Evolutionary conservation across 2,113 vertebrate species (phyloP).

Genomic region (Nymphicus hollandicus): DNA sequence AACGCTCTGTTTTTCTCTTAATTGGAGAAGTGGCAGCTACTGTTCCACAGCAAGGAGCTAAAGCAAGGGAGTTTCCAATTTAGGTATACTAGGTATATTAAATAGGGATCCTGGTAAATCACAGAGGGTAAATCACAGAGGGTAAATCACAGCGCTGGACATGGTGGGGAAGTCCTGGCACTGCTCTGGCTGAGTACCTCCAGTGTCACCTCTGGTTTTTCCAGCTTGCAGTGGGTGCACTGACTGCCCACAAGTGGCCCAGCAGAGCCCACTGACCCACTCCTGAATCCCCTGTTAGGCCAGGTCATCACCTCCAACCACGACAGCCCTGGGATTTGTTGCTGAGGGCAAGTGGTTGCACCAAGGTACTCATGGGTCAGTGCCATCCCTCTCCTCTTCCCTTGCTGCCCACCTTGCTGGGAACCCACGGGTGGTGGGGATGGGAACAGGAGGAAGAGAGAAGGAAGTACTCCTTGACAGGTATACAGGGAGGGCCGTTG

Average conservation of each 20-base stretch:
- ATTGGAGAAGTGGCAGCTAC: conserved; percentile 30
- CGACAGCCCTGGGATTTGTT: rapidly evolving
- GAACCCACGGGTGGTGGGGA: rapidly evolving
- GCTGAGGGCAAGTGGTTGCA: neutral
- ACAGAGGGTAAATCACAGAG: neutral
- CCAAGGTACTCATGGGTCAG: rapidly evolving
- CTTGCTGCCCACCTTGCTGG: rapidly evolving
- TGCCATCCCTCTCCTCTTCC: neutral
- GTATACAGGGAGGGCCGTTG: neutral
- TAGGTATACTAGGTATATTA: neutral
- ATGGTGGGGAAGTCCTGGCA: neutral
- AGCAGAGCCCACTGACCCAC: neutral
- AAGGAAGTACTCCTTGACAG: neutral
- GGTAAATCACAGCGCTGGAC: neutral
- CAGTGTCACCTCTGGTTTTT: neutral
- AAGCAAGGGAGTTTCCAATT: neutral
- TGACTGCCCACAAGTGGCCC: rapidly evolving
- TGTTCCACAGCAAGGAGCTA: neutral
- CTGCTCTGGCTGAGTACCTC: neutral
- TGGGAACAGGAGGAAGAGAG: neutral
- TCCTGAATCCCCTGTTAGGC: rapidly evolving
- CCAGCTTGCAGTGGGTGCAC: neutral
- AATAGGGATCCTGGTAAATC: neutral
- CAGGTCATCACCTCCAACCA: neutral
- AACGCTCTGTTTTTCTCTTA: conserved; percentile 33